Percentiles rank a stretch among this genome's conserved stretches.
These are phyloP conservation scores for Phalacrocorax carbo DNA, from an alignment of 2,113 vertebrate genomes.

Conservation along the genomic window DNA sequence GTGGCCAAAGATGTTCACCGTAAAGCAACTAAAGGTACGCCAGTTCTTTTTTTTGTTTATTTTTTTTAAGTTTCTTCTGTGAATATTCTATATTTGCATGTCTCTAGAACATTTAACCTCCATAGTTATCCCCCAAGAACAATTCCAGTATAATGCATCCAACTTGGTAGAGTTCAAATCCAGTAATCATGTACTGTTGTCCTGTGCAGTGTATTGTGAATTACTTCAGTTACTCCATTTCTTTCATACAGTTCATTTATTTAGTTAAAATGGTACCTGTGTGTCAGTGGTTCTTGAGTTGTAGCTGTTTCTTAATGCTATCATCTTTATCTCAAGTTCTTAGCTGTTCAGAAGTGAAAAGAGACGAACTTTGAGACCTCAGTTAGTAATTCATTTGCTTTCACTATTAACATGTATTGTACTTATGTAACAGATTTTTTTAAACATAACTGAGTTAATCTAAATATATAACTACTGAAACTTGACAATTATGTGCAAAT, in stretches of 20 bases:
- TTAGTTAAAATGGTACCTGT: slow-evolving; percentile 56
- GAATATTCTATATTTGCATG: slow-evolving; percentile 75
- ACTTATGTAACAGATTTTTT: slow-evolving; percentile 24
- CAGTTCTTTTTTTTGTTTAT: not conserved
- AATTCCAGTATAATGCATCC: slow-evolving; percentile 61
- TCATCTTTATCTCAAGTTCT: slow-evolving; percentile 57
- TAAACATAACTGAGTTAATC: slow-evolving; percentile 52
- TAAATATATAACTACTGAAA: slow-evolving; percentile 47
- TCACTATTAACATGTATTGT: slow-evolving; percentile 56
- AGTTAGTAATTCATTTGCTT: slow-evolving; percentile 47
- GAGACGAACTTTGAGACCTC: slow-evolving; percentile 50
- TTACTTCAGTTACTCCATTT: slow-evolving; percentile 69
- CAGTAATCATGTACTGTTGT: slow-evolving; percentile 61
- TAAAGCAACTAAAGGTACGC: slow-evolving; percentile 96
- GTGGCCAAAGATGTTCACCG: slow-evolving; percentile 93
- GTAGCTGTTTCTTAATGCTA: slow-evolving; percentile 39
- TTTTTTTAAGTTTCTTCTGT: not conserved
- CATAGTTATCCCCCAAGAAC: slow-evolving; percentile 56
- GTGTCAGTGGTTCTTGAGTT: slow-evolving; percentile 50
- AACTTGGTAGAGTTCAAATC: slow-evolving; percentile 45
- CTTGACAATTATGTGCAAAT: slow-evolving; percentile 12
- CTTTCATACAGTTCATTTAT: slow-evolving; percentile 59
- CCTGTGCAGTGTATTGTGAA: slow-evolving; percentile 63
- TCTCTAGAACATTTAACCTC: slow-evolving; percentile 64
- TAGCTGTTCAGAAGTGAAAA: slow-evolving; percentile 60